Evolutionary conservation across 2,113 vertebrate genomes (phyloP).

Genomic region (Nothocercus nigrocapillus): DNA sequence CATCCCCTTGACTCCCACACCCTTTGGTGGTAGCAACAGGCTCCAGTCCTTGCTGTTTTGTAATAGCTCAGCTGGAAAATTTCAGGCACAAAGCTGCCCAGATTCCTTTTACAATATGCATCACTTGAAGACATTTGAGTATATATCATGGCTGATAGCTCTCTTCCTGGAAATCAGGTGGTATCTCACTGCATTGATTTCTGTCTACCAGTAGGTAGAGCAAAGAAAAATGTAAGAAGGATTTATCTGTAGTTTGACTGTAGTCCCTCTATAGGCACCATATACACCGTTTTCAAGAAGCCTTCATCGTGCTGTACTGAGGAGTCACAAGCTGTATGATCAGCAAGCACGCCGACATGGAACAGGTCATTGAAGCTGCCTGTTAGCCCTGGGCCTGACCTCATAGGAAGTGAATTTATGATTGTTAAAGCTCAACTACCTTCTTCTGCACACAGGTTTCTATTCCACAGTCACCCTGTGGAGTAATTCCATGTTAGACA

Average conservation of each 20-base stretch:
- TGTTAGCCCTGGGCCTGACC: background rate
- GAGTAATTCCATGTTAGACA: background rate
- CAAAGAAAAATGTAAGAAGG: background rate
- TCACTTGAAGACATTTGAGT: background rate
- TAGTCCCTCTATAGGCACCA: background rate
- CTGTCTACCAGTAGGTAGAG: background rate
- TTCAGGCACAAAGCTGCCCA: background rate
- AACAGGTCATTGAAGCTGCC: background rate
- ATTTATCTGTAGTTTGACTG: background rate
- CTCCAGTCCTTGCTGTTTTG: background rate
- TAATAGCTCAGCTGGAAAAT: background rate
- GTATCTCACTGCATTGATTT: background rate
- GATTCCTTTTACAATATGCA: background rate
- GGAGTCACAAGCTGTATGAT: background rate
- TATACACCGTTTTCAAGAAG: background rate
- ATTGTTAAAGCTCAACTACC: background rate
- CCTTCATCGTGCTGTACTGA: background rate
- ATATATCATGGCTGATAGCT: background rate
- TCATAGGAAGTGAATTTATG: background rate
- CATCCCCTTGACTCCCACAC: background rate
- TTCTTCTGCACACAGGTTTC: background rate
- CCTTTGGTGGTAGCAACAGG: background rate
- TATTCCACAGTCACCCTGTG: background rate
- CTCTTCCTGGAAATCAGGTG: conserved; percentile 22
- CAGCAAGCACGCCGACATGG: background rate